Base-by-base conservation (phyloP, 2,888 invertebrate species). In the Harpagoxenus sublaevis region DNA sequence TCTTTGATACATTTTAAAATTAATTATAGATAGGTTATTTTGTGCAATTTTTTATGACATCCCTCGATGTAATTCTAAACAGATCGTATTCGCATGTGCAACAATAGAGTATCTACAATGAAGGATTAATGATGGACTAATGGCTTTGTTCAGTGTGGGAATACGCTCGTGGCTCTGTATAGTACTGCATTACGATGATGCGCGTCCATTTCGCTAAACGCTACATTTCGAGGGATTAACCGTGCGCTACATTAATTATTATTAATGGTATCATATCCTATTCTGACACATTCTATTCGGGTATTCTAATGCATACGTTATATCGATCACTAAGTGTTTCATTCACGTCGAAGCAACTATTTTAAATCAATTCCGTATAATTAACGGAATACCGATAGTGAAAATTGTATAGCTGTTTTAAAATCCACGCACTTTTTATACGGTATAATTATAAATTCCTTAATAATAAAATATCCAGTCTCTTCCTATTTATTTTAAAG, bases 211-310 rank as follows among this genome's bases (percentile, higher is more conserved):
- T 81, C 79, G 48, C 79, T 81, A 81, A 81, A 81, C 79, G 79
- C 60, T 81, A 81, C 79, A 81, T 81, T 81, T 81, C 79, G 73
- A 81, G 79, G 79, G 79, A 81, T 81, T 81, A 81, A 81, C 73
- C 71, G 73, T 81, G 39, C 79, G 79, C 79, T 81, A 81, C 73
- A 81, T 81, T 81, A 81, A 81, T 81, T 81, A 81, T 73, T 81
- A 81, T 81, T 81, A 81, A 81, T 81, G 79, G 79, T 73, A 81
- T 81, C 79, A 81, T 81, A 81, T 81, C 79, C 79, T 81, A 81
- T 81, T 81, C 73, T 81, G 79, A 81, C 79, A 81, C 79, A 81
- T 81, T 81, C 79, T 81, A 81, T 81, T 81, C 73, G 79, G 79
- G 18, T 73, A 81, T 81, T 81, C 79, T 81, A 81, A 51, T 81